Evolutionary conservation across 2,113 vertebrate species (phyloP), one percentile per base, ranked within the genome.

Genomic region (Phylloscopus whistleri): DNA sequence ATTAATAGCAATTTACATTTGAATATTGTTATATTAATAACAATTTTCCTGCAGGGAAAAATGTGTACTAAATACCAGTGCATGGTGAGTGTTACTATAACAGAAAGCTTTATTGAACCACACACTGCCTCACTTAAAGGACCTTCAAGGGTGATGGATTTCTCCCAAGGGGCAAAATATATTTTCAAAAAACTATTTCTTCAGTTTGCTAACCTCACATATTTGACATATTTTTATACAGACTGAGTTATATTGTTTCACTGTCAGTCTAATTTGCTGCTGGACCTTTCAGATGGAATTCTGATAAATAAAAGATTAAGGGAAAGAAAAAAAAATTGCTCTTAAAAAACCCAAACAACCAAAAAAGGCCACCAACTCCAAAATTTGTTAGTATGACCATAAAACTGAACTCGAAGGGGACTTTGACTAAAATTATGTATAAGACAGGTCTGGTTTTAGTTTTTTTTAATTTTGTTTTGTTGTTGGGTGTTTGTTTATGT

Each of bases 381-480:
- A 64, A 60, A 75, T 53, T 67, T 69, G 7, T 37, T 13, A 18
- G 0, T n/a, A 37, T 30, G 30, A 33, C 2, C 2, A 19, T 23
- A 56, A 81, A 91, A 51, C 7, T 14, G 8, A 55, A 5, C 0
- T 2, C 89, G 21, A 16, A 69, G 9, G 2, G 4, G 1, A 33
- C 1, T 46, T 9, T 39, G 27, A 41, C 3, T 72, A 39, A 70
- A 87, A 59, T 31, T 20, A 12, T 37, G 2, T 8, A 19, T 79
- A 7, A 5, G 0, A 2, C n/a, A 3, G 0, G 1, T 23, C 8
- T 28, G 13, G 18, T 30, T 64, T 64, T 44, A 23, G 1, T 33
- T 30, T 31, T 31, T 48, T 23, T 22, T 48, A 41, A 41, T 23
- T 48, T 48, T 2, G 11, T 23, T 18, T 46, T 60, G 15, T 2